Evolutionary conservation across 1,140 invertebrate species (phyloP), one percentile per base, ranked within the genome.

Genomic region (Lamellibrachia luymesi): DNA sequence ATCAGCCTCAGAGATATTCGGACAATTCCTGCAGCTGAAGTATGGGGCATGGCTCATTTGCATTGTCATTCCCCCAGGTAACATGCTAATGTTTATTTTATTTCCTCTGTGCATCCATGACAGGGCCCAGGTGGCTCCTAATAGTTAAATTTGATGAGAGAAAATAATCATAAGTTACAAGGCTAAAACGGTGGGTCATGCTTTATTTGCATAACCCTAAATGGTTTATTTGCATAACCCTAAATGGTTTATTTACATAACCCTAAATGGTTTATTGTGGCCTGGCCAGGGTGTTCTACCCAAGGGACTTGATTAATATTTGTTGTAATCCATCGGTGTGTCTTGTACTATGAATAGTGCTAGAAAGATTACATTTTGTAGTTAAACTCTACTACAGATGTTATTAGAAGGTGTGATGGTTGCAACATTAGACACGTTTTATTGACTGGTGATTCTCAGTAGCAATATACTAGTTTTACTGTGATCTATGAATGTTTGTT

Each of bases 51-150:
- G 17, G 4, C 25, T 80, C 64, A 80, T 80, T 80, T 80, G 64
- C 64, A 80, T 80, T 10, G 13, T 80, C 64, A 10, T 2, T 22
- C 64, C 64, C 64, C 25, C 13, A 22, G 64, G 64, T 22, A 17
- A 80, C 64, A 80, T 80, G 64, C 64, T 80, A 80, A 80, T 80
- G 64, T 80, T 80, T 80, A 80, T 80, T 80, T 80, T 80, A 80
- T 80, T 80, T 80, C 8, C 64, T 10, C 64, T 80, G 64, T 80
- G 64, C 13, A 80, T 10, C 17, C 64, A 17, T 22, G 64, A 80
- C 25, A 80, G 64, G 10, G 25, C 64, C 64, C 64, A 22, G 13
- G 64, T 80, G 64, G 25, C 64, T 4, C 64, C 13, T 10, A 80
- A 80, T 80, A 80, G 17, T 80, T 80, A 8, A 80, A 22, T 4